phyloP scores from a whole-genome alignment of 2,113 vertebrate species.

The Takifugu bimaculatus region DNA sequence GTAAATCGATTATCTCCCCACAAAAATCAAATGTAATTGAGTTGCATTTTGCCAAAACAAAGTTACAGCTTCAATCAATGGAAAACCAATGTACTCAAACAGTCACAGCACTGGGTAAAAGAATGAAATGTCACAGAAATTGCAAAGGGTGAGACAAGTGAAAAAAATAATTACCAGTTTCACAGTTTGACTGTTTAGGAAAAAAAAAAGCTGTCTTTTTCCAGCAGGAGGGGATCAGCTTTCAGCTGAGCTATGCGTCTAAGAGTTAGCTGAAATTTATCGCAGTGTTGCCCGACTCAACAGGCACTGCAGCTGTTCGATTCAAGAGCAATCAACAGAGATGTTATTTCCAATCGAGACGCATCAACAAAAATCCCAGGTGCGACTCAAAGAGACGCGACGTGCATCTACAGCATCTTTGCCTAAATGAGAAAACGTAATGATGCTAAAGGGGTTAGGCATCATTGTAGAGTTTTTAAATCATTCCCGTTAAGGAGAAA shows the following conservation, averaged over 20 bases:
- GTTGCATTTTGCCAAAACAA: conserved; percentile 35
- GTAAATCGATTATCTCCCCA: conserved; percentile 35
- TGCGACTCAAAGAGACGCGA: background rate
- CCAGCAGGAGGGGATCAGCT: conserved; percentile 1
- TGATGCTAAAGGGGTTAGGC: conserved; percentile 26
- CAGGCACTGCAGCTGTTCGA: conserved; percentile 26
- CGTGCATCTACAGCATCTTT: background rate
- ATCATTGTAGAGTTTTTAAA: conserved; percentile 31
- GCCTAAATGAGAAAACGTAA: conserved; percentile 10
- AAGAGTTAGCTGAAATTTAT: conserved; percentile 30
- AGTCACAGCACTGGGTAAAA: conserved; percentile 10
- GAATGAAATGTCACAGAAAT: conserved; percentile 15
- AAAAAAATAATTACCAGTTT: conserved; percentile 38
- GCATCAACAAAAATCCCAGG: conserved; percentile 6
- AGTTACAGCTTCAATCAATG: conserved; percentile 49
- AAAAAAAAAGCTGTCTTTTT: conserved; percentile 4
- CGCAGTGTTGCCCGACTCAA: conserved; percentile 25
- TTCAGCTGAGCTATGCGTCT: background rate
- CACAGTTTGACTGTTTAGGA: conserved; percentile 6
- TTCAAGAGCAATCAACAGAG: conserved; percentile 18
- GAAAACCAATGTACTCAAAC: conserved; percentile 41
- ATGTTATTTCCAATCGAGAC: conserved; percentile 11
- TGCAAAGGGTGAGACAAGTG: conserved; percentile 22
- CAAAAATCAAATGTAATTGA: conserved; percentile 43
- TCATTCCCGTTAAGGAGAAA: conserved; percentile 34